phyloP scores from a whole-genome alignment of 64 coral and sea anemone species.

The Montipora sp. region DNA sequence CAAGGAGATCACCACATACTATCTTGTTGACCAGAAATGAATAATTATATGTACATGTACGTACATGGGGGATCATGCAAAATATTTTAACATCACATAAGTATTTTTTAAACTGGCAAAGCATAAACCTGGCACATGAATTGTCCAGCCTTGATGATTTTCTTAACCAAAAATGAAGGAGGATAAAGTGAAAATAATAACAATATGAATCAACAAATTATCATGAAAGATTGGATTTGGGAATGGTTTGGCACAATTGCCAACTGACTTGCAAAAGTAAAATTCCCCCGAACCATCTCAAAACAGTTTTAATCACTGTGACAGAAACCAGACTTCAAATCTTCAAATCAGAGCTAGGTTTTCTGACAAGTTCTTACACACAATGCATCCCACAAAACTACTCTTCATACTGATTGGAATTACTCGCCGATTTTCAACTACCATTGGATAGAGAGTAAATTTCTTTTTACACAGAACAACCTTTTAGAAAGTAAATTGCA shows the following conservation, averaged over 20 bases:
- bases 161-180: neutral
- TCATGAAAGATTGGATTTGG: neutral
- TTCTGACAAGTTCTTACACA: slow-evolving; percentile 11
- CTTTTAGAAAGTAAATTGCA: slow-evolving; percentile 69
- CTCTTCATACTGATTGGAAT: slow-evolving; percentile 74
- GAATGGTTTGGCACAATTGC: neutral
- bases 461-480: slow-evolving; percentile 50
- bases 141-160: too few relatives aligned
- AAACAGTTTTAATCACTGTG: neutral
- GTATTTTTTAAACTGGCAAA: too few relatives aligned
- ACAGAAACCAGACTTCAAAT: neutral
- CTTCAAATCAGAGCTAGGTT: slow-evolving; percentile 40
- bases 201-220: neutral
- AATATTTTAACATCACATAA: too few relatives aligned
- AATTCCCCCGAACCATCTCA: neutral
- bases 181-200: neutral
- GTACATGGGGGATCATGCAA: too few relatives aligned
- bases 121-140: too few relatives aligned
- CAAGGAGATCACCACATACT: too few relatives aligned
- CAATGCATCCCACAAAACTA: slow-evolving; percentile 51
- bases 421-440: slow-evolving; percentile 30
- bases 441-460: slow-evolving; percentile 62
- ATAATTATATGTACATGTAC: too few relatives aligned
- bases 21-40: too few relatives aligned
- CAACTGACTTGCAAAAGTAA: neutral